These are phyloP conservation scores for Tylochromis polylepis DNA, from an alignment of 2,113 vertebrate species.

Conservation along the genomic window DNA sequence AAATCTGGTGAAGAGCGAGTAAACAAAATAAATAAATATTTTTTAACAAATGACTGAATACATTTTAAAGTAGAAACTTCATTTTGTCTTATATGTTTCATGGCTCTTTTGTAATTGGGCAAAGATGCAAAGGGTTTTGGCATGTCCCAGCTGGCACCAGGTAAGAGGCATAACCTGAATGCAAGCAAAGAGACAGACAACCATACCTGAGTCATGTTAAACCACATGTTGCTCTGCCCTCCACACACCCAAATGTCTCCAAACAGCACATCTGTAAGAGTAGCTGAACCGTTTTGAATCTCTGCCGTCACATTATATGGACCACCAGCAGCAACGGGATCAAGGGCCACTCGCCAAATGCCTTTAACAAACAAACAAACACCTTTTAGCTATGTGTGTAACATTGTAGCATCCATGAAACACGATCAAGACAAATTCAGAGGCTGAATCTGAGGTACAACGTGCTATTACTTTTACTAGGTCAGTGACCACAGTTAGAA, in stretches of 20 bases:
- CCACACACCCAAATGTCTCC: constrained; percentile 92
- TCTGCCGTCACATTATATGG: constrained; percentile 75
- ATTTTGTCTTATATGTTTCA: background rate
- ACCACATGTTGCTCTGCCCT: constrained; percentile 93
- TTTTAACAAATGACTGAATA: background rate
- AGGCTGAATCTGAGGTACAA: background rate
- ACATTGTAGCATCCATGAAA: background rate
- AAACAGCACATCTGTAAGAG: constrained; percentile 79
- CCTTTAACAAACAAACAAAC: constrained; percentile 14
- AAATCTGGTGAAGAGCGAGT: constrained; percentile 65
- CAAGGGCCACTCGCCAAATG: constrained; percentile 77
- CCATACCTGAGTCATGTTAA: constrained; percentile 78
- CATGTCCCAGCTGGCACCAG: background rate
- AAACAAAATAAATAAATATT: background rate
- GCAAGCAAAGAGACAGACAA: background rate
- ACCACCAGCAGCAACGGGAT: constrained; percentile 77
- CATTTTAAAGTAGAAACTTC: background rate
- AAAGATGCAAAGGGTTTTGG: background rate
- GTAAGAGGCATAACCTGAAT: background rate
- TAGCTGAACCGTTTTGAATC: constrained; percentile 32
- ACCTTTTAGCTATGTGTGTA: background rate
- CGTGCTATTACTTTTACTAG: background rate
- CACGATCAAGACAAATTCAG: background rate
- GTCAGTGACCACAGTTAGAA: background rate
- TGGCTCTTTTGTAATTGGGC: background rate